phyloP scores from a whole-genome alignment of 2,113 vertebrate species.

The Laticauda colubrina region DNA sequence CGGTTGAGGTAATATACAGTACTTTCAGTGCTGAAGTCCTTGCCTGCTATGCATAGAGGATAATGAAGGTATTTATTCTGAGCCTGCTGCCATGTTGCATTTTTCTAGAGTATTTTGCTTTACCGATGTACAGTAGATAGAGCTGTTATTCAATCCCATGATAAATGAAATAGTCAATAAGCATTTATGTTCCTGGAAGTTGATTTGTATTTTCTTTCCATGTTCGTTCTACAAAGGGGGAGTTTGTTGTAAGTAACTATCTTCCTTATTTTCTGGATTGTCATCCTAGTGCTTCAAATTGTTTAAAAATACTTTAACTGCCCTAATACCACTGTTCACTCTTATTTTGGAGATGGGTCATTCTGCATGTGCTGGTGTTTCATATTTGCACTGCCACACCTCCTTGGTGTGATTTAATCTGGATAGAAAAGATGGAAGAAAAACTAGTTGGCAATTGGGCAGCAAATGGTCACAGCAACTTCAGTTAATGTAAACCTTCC shows the following conservation, averaged over 20 bases:
- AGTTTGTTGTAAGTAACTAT: constrained; percentile 73
- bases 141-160: neutral
- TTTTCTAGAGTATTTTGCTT: neutral
- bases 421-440: neutral
- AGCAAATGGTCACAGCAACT: neutral
- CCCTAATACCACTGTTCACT: neutral
- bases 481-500: neutral
- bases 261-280: fast-evolving
- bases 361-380: neutral
- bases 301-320: neutral
- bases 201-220: constrained; percentile 11
- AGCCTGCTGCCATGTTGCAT: neutral
- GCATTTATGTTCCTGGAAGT: neutral
- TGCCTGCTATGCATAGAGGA: neutral
- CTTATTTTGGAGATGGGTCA: neutral
- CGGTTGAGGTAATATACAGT: neutral
- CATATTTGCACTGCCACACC: neutral
- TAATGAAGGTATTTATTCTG: neutral
- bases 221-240: constrained; percentile 58
- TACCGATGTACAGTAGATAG: neutral
- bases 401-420: neutral
- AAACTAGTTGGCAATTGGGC: neutral
- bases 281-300: neutral
- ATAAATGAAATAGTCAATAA: neutral
- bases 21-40: neutral